These are phyloP conservation scores for Bombus waltoni DNA, from an alignment of 1,140 invertebrate species.

Conservation along the genomic window DNA sequence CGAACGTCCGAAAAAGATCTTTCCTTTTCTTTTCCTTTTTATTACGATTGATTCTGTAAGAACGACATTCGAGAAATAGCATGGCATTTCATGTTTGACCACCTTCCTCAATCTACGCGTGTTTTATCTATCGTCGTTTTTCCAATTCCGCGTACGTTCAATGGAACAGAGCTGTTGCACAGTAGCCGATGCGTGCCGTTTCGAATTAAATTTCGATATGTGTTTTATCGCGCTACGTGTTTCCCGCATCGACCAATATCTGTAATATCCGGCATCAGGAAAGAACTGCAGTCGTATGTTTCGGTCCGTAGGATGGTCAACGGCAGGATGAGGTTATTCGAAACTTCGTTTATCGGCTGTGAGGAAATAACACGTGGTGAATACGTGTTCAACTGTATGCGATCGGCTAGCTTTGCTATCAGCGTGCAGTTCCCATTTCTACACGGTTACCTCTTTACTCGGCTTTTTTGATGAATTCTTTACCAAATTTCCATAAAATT, in stretches of 20 bases:
- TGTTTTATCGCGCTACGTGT: constrained; percentile 46
- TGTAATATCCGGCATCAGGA: constrained; percentile 47
- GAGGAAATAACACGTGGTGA: constrained; percentile 51
- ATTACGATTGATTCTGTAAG: no score
- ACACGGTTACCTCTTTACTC: neutral
- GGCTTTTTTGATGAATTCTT: constrained; percentile 1
- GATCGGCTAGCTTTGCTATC: neutral
- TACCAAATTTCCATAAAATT: neutral
- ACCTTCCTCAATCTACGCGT: no score
- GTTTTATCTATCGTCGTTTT: neutral
- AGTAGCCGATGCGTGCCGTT: constrained; percentile 23
- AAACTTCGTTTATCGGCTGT: constrained; percentile 55
- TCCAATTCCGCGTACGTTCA: neutral
- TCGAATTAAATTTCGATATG: constrained; percentile 50
- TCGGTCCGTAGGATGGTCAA: neutral
- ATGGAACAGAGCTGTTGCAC: neutral
- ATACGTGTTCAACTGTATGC: constrained; percentile 3
- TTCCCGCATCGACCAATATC: constrained; percentile 43
- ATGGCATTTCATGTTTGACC: no score
- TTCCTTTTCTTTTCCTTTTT: no score
- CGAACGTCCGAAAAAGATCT: no score
- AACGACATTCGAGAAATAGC: no score
- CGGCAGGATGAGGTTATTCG: constrained; percentile 32
- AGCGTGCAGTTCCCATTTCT: neutral
- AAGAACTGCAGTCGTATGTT: constrained; percentile 17